phyloP scores from a whole-genome alignment of 2,113 vertebrate species.

The Arizona elegans region DNA sequence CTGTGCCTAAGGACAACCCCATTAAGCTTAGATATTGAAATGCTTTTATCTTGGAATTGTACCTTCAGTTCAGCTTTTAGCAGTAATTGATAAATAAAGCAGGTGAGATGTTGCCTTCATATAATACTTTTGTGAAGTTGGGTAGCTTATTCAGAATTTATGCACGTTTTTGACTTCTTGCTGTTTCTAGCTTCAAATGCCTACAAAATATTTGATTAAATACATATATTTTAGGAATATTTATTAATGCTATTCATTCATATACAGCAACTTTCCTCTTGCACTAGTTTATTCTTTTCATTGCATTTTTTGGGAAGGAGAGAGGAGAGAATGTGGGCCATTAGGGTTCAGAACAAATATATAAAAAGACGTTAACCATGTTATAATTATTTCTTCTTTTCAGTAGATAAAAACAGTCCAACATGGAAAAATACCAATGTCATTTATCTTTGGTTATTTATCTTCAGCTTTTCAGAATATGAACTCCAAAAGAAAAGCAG shows the following conservation, averaged over 20 bases:
- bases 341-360: not conserved
- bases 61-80: not conserved
- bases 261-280: not conserved
- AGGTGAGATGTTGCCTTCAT: not conserved
- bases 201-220: not conserved
- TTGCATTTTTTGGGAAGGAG: not conserved
- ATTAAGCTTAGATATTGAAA: not conserved
- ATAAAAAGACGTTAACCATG: not conserved
- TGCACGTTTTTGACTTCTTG: not conserved
- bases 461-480: slow-evolving; percentile 94
- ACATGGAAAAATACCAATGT: not conserved
- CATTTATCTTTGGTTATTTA: slow-evolving; percentile 12
- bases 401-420: not conserved
- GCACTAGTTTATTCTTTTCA: not conserved
- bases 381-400: not conserved
- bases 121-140: not conserved
- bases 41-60: not conserved
- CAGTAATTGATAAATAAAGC: not conserved
- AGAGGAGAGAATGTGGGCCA: not conserved
- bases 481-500: slow-evolving; percentile 99
- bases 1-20: not conserved
- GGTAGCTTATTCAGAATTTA: not conserved
- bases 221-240: not conserved
- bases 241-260: not conserved
- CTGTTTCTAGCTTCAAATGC: not conserved